phyloP scores from a whole-genome alignment of 2,113 vertebrate species.

The Poeciliopsis prolifica region DNA sequence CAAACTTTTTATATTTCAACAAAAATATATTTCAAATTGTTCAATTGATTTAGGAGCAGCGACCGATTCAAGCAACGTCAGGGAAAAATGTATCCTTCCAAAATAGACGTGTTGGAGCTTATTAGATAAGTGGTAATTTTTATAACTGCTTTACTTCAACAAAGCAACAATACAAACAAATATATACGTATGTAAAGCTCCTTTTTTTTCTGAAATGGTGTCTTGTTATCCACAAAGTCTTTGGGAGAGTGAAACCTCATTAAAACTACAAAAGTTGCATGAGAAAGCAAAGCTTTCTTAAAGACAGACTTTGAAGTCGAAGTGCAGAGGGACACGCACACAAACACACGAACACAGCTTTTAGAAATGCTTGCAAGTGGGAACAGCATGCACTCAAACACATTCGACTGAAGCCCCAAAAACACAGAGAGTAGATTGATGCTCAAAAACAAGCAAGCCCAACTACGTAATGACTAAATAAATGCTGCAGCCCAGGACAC shows the following conservation, averaged over 20 bases:
- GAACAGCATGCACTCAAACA: conserved; percentile 31
- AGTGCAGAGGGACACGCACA: conserved; percentile 39
- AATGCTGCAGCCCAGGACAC: conserved; percentile 48
- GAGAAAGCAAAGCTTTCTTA: conserved; percentile 58
- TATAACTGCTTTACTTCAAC: conserved; percentile 1
- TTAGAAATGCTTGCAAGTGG: conserved; percentile 42
- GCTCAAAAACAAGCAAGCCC: conserved; percentile 44
- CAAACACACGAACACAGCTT: not conserved
- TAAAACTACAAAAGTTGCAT: conserved; percentile 60
- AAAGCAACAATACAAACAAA: conserved; percentile 37
- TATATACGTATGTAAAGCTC: conserved; percentile 22
- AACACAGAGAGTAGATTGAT: conserved; percentile 24
- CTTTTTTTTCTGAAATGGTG: conserved; percentile 27
- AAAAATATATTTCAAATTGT: not conserved
- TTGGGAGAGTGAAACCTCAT: conserved; percentile 59
- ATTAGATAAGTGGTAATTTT: conserved; percentile 8
- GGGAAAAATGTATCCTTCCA: not conserved
- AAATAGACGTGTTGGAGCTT: not conserved
- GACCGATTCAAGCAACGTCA: not conserved
- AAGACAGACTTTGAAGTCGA: conserved; percentile 66
- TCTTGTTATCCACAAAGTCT: conserved; percentile 62
- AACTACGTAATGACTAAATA: conserved; percentile 56
- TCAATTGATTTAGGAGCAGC: not conserved
- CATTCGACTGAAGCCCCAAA: conserved; percentile 32
- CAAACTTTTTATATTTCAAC: not conserved